Evolutionary conservation across 1,140 invertebrate genomes (phyloP), one percentile per base, ranked within the genome.

Genomic region (Philotrypesis tridentata): DNA sequence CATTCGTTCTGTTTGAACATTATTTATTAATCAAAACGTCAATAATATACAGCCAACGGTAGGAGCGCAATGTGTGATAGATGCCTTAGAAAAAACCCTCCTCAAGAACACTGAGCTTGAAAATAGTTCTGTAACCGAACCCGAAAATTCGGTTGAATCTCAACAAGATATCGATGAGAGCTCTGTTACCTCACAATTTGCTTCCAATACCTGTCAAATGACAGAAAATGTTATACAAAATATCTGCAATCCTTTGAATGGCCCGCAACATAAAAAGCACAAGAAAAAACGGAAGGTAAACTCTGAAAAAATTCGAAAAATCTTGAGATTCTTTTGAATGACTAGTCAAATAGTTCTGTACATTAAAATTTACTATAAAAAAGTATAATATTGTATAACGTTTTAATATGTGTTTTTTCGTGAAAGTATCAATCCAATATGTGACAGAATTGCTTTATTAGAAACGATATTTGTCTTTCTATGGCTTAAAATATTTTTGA

Each of bases 231-330:
- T 87, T 80, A 86, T 86, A 86, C 87, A 89, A 87, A 85, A 87
- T 88, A 88, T 83, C 82, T 87, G 87, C 85, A 89, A 88, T 80
- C 84, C 88, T 72, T 86, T 89, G 85, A 88, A 87, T 82, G 85
- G 87, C 83, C 89, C 89, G 84, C 89, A 89, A 86, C 85, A 88
- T 85, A 89, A 89, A 89, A 89, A 89, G 85, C 84, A 87, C 89
- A 90, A 90, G 89, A 90, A 89, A 90, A 90, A 88, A 82, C 88
- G 86, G 88, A 90, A 90, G 89, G 89, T 90, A 90, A 90, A 89
- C 80, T 82, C 76, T 72, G 79, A 84, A 84, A 60, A 29, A 85
- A 60, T 68, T 76, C 81, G 79, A 85, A 79, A 86, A 67, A 82
- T 81, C 84, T 70, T 85, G 84, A 86, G 79, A 79, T 84, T 84